These are phyloP conservation scores for Habropoda laboriosa DNA, from an alignment of 1,140 invertebrate genomes.

Conservation along the genomic window DNA sequence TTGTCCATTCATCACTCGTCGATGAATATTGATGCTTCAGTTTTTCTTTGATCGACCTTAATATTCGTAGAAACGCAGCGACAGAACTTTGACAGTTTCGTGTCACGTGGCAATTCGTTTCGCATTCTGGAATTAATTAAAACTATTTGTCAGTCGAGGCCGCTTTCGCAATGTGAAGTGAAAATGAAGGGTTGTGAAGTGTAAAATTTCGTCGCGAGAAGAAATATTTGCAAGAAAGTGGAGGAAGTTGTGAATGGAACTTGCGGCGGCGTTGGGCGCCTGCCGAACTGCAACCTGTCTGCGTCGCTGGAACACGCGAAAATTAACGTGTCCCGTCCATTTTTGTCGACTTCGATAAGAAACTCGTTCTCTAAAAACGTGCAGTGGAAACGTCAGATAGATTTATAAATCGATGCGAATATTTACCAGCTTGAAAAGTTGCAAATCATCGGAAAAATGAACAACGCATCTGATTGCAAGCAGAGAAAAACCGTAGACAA, in stretches of 20 bases:
- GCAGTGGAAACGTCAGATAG: not conserved
- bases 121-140: not conserved
- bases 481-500: too few species aligned
- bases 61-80: not conserved
- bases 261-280: too few species aligned
- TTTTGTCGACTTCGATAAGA: not conserved
- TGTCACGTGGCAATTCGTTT: not conserved
- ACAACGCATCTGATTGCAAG: too few species aligned
- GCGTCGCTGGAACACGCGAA: not conserved
- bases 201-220: too few species aligned
- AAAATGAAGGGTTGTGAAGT: too few species aligned
- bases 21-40: not conserved
- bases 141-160: too few species aligned
- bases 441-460: not conserved
- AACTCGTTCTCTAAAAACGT: not conserved
- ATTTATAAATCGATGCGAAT: not conserved
- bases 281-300: not conserved
- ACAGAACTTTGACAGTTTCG: not conserved
- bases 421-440: not conserved
- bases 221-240: too few species aligned
- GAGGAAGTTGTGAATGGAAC: too few species aligned
- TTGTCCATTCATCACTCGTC: not conserved
- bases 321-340: not conserved
- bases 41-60: not conserved
- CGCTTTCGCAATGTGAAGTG: too few species aligned